Base-by-base conservation (phyloP, 2,888 invertebrate species). In the Drosophila birchii region DNA sequence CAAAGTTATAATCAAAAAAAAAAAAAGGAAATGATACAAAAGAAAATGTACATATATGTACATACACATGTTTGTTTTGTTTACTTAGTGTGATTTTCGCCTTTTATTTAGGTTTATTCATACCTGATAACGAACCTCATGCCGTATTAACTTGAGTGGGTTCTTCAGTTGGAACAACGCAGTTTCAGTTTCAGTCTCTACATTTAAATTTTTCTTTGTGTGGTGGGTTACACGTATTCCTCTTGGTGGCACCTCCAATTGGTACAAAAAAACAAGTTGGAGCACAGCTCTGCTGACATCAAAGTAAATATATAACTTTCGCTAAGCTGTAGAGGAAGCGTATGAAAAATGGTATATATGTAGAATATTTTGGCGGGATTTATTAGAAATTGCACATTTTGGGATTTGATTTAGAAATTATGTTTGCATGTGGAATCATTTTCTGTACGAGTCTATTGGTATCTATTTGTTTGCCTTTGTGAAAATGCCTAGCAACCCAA, bases 401-500 rank as follows among this genome's bases (percentile, higher is more conserved):
- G 23, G 5, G 6, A 55, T 38, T 5, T 20, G 29, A 20, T 38
- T 9, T 34, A 4, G 5, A 12, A 5, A 34, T 9, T 36, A 38
- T 11, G 1, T 38, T 34, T 9, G 0, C 18, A 18, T 18, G 18
- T 51, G 16, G 16, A 51, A 51, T 20, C 14, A 20, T 34, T 34
- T 34, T 51, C 20, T 5, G 5, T 16, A 8, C 2, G 9, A 8
- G 14, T 34, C 20, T 16, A 16, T 51, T 34, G 62, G 36, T 62
- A 38, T 44, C 12, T 41, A 41, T 41, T 41, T 20, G 23, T 41
- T 41, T 61, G 34, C 23, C 23, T 61, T 34, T 18, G 68, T 23
- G 18, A 32, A 39, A 63, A 39, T 47, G 67, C 63, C 67, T 63
- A 63, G 63, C 67, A 63, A 63, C 63, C 39, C 38, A 6, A 38